Evolutionary conservation across 2,113 vertebrate species (phyloP).

Genomic region (Pantherophis guttatus): DNA sequence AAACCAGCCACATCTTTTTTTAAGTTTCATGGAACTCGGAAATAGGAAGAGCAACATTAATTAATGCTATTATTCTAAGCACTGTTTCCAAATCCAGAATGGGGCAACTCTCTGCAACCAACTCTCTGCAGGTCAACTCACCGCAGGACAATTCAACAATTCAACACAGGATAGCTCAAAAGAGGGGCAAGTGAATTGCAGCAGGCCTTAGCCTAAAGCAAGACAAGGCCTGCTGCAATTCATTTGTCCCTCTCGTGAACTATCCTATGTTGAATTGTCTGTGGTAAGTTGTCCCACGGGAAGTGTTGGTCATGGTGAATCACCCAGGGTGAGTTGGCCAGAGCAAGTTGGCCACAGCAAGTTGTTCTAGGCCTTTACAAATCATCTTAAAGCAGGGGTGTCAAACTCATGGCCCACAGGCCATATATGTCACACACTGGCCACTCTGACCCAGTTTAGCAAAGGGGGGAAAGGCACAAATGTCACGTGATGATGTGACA

Average conservation of each 20-base stretch:
- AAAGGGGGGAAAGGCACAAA: no score
- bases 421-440: no score
- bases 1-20: neutral
- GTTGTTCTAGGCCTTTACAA: neutral
- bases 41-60: neutral
- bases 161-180: neutral
- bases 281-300: neutral
- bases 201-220: neutral
- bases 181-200: neutral
- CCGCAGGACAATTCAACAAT: neutral
- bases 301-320: neutral
- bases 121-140: neutral
- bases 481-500: no score
- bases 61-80: neutral
- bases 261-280: neutral
- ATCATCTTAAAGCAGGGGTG: neutral
- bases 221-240: neutral
- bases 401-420: no score
- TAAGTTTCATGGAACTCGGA: neutral
- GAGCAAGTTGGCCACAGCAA: neutral
- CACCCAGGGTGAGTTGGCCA: neutral
- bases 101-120: neutral
- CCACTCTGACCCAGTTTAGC: no score
- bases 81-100: neutral
- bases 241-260: neutral